These are phyloP conservation scores for Dicentrarchus labrax DNA, from an alignment of 2,113 vertebrate species.

Conservation along the genomic window DNA sequence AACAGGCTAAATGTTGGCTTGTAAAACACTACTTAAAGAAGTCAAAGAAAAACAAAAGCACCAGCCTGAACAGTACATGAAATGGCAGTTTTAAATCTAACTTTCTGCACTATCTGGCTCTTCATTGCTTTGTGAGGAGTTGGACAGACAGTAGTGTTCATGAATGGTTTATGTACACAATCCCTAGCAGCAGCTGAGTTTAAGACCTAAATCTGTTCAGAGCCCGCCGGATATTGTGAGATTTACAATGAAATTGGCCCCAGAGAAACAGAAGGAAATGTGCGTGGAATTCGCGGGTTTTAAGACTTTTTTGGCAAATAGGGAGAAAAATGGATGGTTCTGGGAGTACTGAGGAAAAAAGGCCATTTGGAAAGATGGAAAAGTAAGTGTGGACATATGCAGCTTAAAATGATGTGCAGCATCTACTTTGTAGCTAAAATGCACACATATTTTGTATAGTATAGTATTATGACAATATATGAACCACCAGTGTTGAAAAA, in stretches of 20 bases:
- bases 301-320: neutral
- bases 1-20: neutral
- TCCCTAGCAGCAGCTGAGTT: slow-evolving; percentile 55
- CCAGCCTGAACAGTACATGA: neutral
- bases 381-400: neutral
- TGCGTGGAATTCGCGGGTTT: neutral
- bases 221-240: slow-evolving; percentile 50
- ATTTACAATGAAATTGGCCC: slow-evolving; percentile 33
- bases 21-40: neutral
- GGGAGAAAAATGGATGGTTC: neutral
- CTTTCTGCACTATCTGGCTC: slow-evolving; percentile 11
- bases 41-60: slow-evolving; percentile 8
- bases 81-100: slow-evolving; percentile 13
- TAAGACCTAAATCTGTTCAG: slow-evolving; percentile 53
- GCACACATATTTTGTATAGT: neutral
- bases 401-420: neutral
- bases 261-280: slow-evolving; percentile 44
- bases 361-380: neutral
- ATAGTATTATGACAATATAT: neutral
- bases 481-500: slow-evolving; percentile 2
- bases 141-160: slow-evolving; percentile 47
- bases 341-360: neutral
- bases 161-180: slow-evolving; percentile 35
- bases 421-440: neutral
- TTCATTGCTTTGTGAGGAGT: slow-evolving; percentile 20